Percentiles rank a stretch among this genome's conserved stretches.
These are phyloP conservation scores for Dicyrtomina minuta DNA, from an alignment of 2,888 invertebrate species.

Conservation along the genomic window DNA sequence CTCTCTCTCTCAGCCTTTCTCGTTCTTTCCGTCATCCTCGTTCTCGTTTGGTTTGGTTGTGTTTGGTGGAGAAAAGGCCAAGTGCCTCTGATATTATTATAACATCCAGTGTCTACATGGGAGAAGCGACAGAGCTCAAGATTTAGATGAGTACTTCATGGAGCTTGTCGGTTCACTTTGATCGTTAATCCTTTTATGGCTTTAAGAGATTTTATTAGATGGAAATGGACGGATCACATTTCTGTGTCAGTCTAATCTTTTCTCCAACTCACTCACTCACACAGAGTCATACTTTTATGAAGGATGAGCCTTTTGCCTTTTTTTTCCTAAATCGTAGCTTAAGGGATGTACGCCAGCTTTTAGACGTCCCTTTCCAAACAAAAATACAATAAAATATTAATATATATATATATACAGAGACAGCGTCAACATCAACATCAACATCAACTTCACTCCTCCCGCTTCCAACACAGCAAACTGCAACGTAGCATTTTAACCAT, in stretches of 20 bases:
- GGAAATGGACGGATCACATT: constrained; percentile 30
- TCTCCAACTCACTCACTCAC: neutral
- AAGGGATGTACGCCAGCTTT: too few relatives aligned
- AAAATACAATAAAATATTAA: too few relatives aligned
- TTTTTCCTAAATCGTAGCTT: neutral
- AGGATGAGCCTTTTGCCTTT: neutral
- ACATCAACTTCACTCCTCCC: too few relatives aligned
- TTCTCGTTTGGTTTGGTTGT: neutral
- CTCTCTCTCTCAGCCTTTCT: neutral
- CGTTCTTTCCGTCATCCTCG: neutral
- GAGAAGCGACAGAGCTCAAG: constrained; percentile 28
- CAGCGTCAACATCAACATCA: too few relatives aligned
- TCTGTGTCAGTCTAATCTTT: constrained; percentile 8
- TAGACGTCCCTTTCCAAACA: too few relatives aligned
- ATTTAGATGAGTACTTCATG: constrained; percentile 30
- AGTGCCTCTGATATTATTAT: neutral
- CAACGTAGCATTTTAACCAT: too few relatives aligned
- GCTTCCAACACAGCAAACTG: too few relatives aligned
- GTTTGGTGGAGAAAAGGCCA: neutral
- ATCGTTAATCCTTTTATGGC: constrained; percentile 33
- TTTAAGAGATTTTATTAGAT: constrained; percentile 29
- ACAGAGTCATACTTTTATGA: neutral
- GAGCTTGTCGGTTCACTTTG: constrained; percentile 27
- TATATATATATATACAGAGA: too few relatives aligned
- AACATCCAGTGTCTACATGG: neutral